Conservation (phyloP, 1,140 invertebrate species). For the Octopus sinensis region DNA sequence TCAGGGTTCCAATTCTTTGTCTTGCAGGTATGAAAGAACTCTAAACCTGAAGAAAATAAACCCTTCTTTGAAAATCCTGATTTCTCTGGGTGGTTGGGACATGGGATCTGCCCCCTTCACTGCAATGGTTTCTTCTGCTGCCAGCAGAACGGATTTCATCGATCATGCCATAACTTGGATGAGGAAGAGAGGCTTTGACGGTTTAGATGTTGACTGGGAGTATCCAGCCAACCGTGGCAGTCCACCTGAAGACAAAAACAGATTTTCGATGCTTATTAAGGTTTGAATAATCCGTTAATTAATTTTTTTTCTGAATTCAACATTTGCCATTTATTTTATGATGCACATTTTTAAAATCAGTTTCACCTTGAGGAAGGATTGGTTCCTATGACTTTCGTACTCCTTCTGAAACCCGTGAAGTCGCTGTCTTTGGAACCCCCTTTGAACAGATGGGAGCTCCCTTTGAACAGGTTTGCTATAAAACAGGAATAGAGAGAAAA, state of each 20-base stretch:
- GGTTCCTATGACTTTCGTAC: not conserved
- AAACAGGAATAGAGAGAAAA: too few relatives aligned
- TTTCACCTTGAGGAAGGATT: not conserved
- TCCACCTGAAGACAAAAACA: slow-evolving; percentile 81
- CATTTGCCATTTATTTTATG: not conserved
- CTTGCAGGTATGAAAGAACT: too few relatives aligned
- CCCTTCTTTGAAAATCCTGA: too few relatives aligned
- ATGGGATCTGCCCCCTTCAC: too few relatives aligned
- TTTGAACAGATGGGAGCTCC: not conserved
- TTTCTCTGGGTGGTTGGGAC: too few relatives aligned
- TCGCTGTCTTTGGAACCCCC: not conserved
- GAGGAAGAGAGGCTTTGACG: too few relatives aligned
- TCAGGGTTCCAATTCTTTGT: too few relatives aligned
- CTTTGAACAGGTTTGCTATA: too few relatives aligned
- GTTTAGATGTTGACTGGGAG: slow-evolving; percentile 74
- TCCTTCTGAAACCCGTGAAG: not conserved
- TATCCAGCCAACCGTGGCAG: slow-evolving; percentile 89
- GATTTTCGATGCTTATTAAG: slow-evolving; percentile 83
- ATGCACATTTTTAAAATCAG: not conserved
- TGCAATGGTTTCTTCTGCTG: too few relatives aligned
- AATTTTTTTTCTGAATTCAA: not conserved
- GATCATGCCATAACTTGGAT: too few relatives aligned
- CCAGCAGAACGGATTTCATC: too few relatives aligned
- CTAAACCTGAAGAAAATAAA: too few relatives aligned
- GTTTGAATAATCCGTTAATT: slow-evolving; percentile 52